phyloP scores from a whole-genome alignment of 2,113 vertebrate species.

The Dinomys branickii region DNA sequence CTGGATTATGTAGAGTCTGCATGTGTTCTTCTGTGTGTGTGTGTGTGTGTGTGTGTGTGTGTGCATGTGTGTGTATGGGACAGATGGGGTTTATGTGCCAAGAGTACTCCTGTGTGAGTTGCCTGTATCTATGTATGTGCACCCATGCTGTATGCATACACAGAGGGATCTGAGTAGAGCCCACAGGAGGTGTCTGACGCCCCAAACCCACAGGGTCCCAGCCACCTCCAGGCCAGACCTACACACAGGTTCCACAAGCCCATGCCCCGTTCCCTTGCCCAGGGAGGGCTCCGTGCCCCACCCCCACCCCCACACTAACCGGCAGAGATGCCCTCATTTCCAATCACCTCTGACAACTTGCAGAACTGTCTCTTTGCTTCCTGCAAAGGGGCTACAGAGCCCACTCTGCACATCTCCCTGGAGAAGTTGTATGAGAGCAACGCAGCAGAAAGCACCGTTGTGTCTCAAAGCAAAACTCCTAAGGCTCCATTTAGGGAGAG shows the following conservation, averaged over 20 bases:
- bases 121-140: neutral
- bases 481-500: neutral
- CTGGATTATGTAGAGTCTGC: no score
- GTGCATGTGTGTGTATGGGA: neutral
- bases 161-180: neutral
- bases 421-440: constrained; percentile 64
- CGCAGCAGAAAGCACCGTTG: neutral
- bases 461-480: constrained; percentile 19
- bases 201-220: no score
- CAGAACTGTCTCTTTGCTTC: constrained; percentile 64
- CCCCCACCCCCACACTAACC: neutral
- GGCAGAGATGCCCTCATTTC: constrained; percentile 56
- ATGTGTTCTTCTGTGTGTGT: no score
- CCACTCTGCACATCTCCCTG: neutral
- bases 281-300: neutral
- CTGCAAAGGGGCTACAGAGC: neutral
- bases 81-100: neutral
- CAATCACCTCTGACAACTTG: constrained; percentile 73
- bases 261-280: neutral
- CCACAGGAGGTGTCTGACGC: neutral
- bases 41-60: no score
- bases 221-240: neutral
- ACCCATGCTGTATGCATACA: neutral
- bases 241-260: neutral
- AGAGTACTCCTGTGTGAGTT: neutral